Evolutionary conservation across 2,113 vertebrate genomes (phyloP).

Genomic region (Phalacrocorax aristotelis): DNA sequence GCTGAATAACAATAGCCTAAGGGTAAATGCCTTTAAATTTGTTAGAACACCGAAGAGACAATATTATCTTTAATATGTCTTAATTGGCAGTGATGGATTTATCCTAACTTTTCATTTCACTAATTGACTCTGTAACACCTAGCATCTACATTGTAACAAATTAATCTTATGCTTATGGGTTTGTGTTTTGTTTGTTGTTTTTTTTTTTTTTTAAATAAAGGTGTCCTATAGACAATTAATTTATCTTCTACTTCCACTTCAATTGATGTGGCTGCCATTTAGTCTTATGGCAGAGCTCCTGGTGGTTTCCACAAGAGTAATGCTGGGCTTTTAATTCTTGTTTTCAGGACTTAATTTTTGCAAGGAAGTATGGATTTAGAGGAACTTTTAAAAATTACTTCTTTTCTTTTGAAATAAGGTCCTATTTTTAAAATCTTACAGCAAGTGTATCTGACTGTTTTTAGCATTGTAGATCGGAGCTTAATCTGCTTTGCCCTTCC

Average conservation of each 20-base stretch:
- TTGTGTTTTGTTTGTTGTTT: too few species aligned
- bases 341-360: background rate
- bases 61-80: background rate
- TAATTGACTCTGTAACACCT: conserved; percentile 7
- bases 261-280: background rate
- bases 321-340: background rate
- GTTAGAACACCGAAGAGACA: background rate
- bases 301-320: background rate
- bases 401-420: background rate
- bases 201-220: background rate
- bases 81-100: conserved; percentile 35
- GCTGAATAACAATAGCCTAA: background rate
- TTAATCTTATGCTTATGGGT: background rate
- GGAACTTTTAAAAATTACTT: background rate
- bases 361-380: background rate
- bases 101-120: conserved; percentile 18
- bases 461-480: background rate
- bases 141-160: background rate
- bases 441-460: background rate
- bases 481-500: background rate
- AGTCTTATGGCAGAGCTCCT: background rate
- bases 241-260: background rate
- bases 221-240: background rate
- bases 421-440: background rate
- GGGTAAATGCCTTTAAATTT: background rate